These are phyloP conservation scores for Melitaea athalia DNA, from an alignment of 2,888 invertebrate species.

Conservation along the genomic window DNA sequence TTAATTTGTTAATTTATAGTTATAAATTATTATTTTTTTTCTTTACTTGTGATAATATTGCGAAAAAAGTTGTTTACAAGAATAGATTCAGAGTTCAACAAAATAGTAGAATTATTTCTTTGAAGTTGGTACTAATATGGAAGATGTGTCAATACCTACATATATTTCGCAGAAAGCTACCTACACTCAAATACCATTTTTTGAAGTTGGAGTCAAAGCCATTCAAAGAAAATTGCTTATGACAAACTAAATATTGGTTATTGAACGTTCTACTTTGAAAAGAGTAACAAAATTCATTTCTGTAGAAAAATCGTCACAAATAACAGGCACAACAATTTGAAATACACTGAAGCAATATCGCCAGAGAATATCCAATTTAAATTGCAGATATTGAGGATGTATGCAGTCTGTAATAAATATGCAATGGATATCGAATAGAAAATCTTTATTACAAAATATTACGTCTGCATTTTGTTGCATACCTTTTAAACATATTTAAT, in stretches of 20 bases:
- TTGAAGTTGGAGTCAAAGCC: neutral
- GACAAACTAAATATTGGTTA: neutral
- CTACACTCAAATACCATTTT: neutral
- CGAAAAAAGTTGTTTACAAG: too few relatives aligned
- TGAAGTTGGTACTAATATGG: too few relatives aligned
- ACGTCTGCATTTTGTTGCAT: neutral
- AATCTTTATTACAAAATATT: neutral
- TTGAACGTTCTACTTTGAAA: neutral
- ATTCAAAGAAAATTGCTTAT: neutral
- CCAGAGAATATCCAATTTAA: constrained; percentile 2
- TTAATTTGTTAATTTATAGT: too few relatives aligned
- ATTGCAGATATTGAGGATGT: neutral
- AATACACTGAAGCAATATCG: constrained; percentile 1
- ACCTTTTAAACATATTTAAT: neutral
- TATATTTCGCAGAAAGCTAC: neutral
- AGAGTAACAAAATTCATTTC: neutral
- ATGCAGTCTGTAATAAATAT: neutral
- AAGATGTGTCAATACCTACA: too few relatives aligned
- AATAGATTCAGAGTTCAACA: too few relatives aligned
- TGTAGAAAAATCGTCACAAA: neutral
- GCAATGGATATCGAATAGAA: neutral
- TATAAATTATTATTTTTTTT: too few relatives aligned
- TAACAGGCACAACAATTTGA: neutral
- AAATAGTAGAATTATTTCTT: too few relatives aligned
- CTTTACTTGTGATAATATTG: too few relatives aligned